Base-by-base conservation (phyloP, 2,797 vertebrate genomes). In the Emydoidea blandingii region DNA sequence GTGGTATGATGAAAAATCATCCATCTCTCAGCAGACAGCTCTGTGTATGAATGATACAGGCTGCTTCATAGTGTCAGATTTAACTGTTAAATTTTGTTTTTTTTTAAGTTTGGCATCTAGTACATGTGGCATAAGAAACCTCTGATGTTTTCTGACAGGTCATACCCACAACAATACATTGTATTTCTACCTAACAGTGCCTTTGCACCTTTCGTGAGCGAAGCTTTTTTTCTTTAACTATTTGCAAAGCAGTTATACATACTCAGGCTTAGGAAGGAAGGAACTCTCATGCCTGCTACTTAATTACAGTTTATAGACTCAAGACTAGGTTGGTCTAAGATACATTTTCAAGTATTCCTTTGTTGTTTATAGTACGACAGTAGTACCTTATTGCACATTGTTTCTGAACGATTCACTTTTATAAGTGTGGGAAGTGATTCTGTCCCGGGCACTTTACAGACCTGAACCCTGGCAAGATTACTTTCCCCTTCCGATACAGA, bases 401-500 rank as follows among this genome's bases (percentile, higher is more conserved):
- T 95, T 96, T 98, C 91, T 95, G 89, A 87, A 95, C 81, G 85
- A 92, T 41, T 90, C 27, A n/a, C 50, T 84, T 86, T 93, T 97
- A 98, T 54, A 97, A 91, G 31, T 82, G 95, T 14, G 97, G 87
- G 50, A 95, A 88, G 6, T 89, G 83, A 37, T 86, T 95, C 86
- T 76, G 90, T 47, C 86, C 44, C 0, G 98, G 98, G 85, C 99
- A 99, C 97, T 97, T 97, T 89, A 99, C 81, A 50, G 99, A 98
- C 97, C 97, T 98, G 95, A 99, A 99, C 72, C 99, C 99, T 0
- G 99, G 99, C 83, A 99, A 98, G 74, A 99, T 99, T 89, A 99
- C 99, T 86, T 99, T 99, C 23, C 99, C 99, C 96, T 99, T 99
- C 56, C 87, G 98, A 91, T 98, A 98, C 31, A 99, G 98, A 97